Conservation (phyloP, 1,140 invertebrate genomes). For the Macrocentrus cingulum region DNA sequence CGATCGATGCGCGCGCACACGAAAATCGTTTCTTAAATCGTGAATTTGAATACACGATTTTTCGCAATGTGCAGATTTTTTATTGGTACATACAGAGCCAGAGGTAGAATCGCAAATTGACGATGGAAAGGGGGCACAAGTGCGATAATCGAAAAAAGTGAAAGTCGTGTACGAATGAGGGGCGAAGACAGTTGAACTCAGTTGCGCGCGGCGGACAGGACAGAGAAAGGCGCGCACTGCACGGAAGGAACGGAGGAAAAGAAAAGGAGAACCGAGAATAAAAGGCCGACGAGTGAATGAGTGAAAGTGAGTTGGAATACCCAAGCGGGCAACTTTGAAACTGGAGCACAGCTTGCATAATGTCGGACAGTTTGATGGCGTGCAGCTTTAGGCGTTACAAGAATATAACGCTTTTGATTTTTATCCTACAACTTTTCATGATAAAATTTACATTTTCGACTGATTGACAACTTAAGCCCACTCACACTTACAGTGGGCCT, state of each 20-base stretch:
- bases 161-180: slow-evolving; percentile 38
- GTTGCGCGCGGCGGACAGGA: slow-evolving; percentile 14
- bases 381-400: slow-evolving; percentile 39
- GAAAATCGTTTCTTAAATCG: too few species aligned
- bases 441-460: not conserved
- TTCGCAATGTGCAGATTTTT: too few species aligned
- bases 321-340: slow-evolving; percentile 42
- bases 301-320: slow-evolving; percentile 51
- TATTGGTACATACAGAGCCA: too few species aligned
- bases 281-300: slow-evolving; percentile 46
- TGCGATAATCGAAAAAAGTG: slow-evolving; percentile 34
- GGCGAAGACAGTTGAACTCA: slow-evolving; percentile 2
- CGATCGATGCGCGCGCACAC: too few species aligned
- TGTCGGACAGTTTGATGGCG: slow-evolving; percentile 43
- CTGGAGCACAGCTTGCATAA: slow-evolving; percentile 51
- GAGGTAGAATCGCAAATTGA: too few species aligned
- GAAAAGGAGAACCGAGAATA: slow-evolving; percentile 29
- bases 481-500: too few species aligned
- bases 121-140: not conserved
- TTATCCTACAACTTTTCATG: too few species aligned
- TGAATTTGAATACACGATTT: too few species aligned
- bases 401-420: slow-evolving; percentile 20
- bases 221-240: slow-evolving; percentile 12
- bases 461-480: not conserved
- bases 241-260: slow-evolving; percentile 9